Evolutionary conservation across 2,113 vertebrate species (phyloP), one percentile per base, ranked within the genome.

Genomic region (Ptilorrhoa leucosticta): DNA sequence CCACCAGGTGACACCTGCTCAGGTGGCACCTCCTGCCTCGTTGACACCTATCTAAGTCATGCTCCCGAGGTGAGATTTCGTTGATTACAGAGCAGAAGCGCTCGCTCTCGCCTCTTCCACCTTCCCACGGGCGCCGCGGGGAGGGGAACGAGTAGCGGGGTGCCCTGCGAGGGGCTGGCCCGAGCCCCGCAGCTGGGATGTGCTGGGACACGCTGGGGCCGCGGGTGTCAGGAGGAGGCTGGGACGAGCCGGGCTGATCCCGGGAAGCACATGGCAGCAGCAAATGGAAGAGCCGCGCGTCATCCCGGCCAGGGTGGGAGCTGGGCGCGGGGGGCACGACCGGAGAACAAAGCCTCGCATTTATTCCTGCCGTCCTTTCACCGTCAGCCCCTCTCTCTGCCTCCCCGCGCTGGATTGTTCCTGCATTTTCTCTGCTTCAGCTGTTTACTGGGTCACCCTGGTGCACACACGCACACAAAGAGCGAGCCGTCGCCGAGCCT

Each of bases 341-440:
- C 35, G 3, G 26, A 51, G 83, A 94, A 97, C 95, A 96, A 90
- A 91, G 94, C 14, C 48, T n/a, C 2, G 54, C 89, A 37, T 70
- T 87, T 80, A 87, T 92, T 77, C 35, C 53, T 31, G 56, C 71
- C 45, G 23, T 72, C 87, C 94, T 94, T 93, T 73, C 50, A 18
- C 87, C 33, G 3, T 57, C 89, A 89, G 87, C 95, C 73, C 51
- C 89, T 88, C 42, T 88, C 42, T 44, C 91, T 70, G 94, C 63
- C 69, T 93, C 79, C 70, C 92, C 16, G 70, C 61, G 0, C 82
- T 90, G 94, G 91, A 91, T 88, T 84, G 79, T 96, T 93, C 86
- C 65, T 66, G 81, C 76, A 42, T 96, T 97, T 96, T 96, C 95
- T 97, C 96, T 83, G 89, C 96, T 78, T 96, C 98, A 97, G 96